Percentiles rank a stretch among this genome's conserved stretches.
phyloP scores from a whole-genome alignment of 2,113 vertebrate genomes.

The Nipponia nippon region DNA sequence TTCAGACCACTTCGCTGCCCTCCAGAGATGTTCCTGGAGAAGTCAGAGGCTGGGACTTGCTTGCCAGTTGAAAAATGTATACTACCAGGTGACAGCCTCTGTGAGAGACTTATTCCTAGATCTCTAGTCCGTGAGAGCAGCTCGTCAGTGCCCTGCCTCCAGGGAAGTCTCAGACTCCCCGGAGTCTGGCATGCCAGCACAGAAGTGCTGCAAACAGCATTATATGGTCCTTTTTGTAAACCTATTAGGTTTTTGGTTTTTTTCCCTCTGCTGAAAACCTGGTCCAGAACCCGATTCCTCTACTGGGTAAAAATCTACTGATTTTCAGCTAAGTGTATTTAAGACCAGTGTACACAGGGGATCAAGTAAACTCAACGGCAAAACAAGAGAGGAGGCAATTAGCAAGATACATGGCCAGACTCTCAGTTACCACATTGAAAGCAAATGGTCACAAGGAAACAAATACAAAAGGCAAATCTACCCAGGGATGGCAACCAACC shows the following conservation, averaged over 20 bases:
- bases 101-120: background rate
- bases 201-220: background rate
- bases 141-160: background rate
- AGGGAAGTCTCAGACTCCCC: background rate
- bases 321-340: background rate
- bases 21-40: background rate
- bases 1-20: background rate
- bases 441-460: background rate
- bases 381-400: background rate
- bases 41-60: background rate
- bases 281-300: background rate
- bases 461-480: background rate
- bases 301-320: background rate
- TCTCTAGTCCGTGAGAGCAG: background rate
- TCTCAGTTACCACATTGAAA: background rate
- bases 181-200: background rate
- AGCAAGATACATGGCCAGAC: background rate
- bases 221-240: background rate
- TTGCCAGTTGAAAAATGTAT: background rate
- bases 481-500: background rate
- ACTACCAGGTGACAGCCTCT: background rate
- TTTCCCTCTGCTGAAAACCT: background rate
- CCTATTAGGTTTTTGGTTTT: fast-evolving
- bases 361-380: background rate
- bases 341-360: background rate